Evolutionary conservation across 2,797 vertebrate genomes (phyloP).

Genomic region (Linurgus olivaceus): DNA sequence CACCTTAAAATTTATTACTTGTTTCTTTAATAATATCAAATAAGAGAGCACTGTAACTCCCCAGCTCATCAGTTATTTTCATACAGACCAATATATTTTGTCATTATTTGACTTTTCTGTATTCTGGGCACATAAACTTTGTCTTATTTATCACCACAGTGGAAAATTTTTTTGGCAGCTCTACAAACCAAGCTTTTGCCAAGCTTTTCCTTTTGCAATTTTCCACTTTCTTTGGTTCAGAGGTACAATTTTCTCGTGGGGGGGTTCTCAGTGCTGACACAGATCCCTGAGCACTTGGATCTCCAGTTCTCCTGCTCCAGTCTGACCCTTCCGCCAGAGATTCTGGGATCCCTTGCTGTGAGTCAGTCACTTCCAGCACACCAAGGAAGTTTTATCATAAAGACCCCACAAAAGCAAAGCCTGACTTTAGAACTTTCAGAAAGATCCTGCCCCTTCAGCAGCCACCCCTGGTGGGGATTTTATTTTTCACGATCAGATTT

Average conservation of each 20-base stretch:
- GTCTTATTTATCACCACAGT: background rate
- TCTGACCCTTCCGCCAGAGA: background rate
- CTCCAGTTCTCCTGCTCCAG: background rate
- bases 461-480: background rate
- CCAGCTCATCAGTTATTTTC: background rate
- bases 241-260: background rate
- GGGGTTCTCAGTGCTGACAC: background rate
- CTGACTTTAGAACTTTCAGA: background rate
- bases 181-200: background rate
- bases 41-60: background rate
- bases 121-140: background rate
- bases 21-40: background rate
- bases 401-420: background rate
- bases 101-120: background rate
- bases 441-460: background rate
- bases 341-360: background rate
- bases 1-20: background rate
- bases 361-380: rapidly evolving
- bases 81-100: background rate
- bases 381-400: background rate
- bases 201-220: background rate
- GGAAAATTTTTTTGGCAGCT: background rate
- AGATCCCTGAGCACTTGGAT: background rate
- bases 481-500: background rate
- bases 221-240: background rate